Evolutionary conservation across 2,113 vertebrate genomes (phyloP).

Genomic region (Cacatua alba): DNA sequence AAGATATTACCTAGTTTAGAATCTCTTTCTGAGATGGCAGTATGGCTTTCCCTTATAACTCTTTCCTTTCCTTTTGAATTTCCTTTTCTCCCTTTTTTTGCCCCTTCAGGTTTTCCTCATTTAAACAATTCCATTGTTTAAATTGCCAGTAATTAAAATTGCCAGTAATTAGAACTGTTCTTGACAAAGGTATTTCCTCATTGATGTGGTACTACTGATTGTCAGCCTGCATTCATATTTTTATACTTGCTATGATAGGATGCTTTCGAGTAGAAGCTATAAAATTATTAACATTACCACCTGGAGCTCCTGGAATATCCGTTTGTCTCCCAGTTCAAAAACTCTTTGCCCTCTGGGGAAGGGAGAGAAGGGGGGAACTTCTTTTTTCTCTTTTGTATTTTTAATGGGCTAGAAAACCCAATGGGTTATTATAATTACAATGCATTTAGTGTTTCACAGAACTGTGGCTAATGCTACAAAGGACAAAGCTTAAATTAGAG

Average conservation of each 20-base stretch:
- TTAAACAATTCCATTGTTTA: neutral
- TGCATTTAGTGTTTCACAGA: neutral
- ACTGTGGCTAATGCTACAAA: neutral
- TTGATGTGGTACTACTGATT: neutral
- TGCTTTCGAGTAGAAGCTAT: neutral
- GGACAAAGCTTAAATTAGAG: neutral
- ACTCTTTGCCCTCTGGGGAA: neutral
- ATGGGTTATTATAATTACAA: neutral
- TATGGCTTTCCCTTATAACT: neutral
- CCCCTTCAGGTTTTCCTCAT: neutral
- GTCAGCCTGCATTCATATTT: neutral
- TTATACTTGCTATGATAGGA: neutral
- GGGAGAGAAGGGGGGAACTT: neutral
- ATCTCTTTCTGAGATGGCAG: neutral
- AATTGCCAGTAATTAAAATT: neutral
- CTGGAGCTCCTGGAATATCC: neutral
- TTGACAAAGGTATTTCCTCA: neutral
- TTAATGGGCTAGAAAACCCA: constrained; percentile 29
- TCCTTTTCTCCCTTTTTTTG: neutral
- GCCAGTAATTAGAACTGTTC: neutral
- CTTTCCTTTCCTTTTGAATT: neutral
- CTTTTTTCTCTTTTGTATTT: constrained; percentile 4
- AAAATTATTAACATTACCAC: neutral
- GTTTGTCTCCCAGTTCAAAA: neutral
- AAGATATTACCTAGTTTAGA: constrained; percentile 24